Evolutionary conservation across 2,113 vertebrate genomes (phyloP).

Genomic region (Atherinomorus stipes): DNA sequence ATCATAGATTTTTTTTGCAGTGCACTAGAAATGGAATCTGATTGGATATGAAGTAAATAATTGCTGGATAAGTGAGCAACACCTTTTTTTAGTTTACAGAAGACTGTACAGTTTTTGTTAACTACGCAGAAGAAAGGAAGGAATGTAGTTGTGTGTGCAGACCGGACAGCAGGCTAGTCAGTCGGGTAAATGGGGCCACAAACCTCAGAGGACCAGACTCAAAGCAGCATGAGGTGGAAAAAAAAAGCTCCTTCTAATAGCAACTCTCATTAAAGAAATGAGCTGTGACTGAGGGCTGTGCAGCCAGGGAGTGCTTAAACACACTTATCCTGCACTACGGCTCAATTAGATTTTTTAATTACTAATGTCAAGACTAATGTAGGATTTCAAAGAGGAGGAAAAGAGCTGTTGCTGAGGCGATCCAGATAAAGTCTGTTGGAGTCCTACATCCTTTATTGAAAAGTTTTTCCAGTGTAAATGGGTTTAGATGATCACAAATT

Average conservation of each 20-base stretch:
- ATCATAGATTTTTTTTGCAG: background rate
- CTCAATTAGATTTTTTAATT: constrained; percentile 59
- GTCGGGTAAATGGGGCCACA: constrained; percentile 39
- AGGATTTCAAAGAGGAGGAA: constrained; percentile 10
- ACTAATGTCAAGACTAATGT: constrained; percentile 34
- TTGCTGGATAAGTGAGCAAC: background rate
- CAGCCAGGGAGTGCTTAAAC: constrained; percentile 43
- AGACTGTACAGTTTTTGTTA: constrained; percentile 10
- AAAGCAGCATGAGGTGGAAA: constrained; percentile 70
- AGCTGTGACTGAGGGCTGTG: constrained; percentile 54
- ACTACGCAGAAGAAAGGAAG: background rate
- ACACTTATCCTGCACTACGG: constrained; percentile 44
- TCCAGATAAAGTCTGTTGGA: constrained; percentile 32
- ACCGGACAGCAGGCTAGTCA: constrained; percentile 42
- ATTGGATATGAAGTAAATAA: background rate
- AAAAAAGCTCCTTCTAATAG: constrained; percentile 52
- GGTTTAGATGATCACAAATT: too few relatives aligned
- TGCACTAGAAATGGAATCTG: background rate
- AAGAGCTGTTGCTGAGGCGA: constrained; percentile 30
- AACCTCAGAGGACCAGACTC: constrained; percentile 54
- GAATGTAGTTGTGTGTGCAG: constrained; percentile 33
- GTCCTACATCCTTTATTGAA: constrained; percentile 19
- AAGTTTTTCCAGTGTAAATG: too few relatives aligned
- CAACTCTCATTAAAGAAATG: constrained; percentile 74
- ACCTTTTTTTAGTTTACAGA: background rate